These are phyloP conservation scores for Noctua janthina DNA, from an alignment of 2,888 invertebrate genomes.

Conservation along the genomic window DNA sequence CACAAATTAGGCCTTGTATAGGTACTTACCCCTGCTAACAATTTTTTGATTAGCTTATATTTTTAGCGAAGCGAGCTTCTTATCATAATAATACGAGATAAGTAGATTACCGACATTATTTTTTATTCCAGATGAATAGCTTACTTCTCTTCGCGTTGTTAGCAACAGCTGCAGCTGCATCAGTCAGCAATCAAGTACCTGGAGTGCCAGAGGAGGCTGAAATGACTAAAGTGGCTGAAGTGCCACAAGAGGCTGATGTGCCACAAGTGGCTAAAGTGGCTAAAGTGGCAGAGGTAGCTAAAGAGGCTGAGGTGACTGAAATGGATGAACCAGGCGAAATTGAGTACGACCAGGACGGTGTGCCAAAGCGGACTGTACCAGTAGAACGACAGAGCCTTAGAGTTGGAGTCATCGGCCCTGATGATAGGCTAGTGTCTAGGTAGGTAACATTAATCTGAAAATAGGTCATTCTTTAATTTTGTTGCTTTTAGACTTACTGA, in stretches of 20 bases:
- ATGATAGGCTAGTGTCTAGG: conserved; percentile 37
- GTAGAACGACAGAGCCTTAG: conserved; percentile 14
- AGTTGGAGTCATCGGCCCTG: conserved; percentile 24
- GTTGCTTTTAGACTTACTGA: not conserved
- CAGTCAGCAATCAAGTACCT: conserved; percentile 9
- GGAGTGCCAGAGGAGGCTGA: not conserved
- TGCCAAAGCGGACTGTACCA: conserved; percentile 23
- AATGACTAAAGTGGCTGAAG: not conserved
- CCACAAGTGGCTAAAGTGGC: not conserved
- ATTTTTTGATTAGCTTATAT: not conserved
- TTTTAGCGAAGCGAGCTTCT: too few relatives aligned
- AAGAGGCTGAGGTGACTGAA: not conserved
- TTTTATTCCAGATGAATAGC: conserved; percentile 39
- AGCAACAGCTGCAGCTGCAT: conserved; percentile 24
- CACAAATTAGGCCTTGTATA: not conserved
- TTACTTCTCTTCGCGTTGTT: conserved; percentile 21
- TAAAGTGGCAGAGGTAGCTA: not conserved
- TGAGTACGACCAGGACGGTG: conserved; percentile 24
- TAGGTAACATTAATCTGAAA: conserved; percentile 9
- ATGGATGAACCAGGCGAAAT: not conserved
- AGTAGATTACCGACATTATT: not conserved
- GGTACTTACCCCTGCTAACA: not conserved
- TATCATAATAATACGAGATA: not conserved
- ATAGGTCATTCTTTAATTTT: not conserved
- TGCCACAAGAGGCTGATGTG: not conserved